Conservation (phyloP, 2,888 invertebrate species). For the Syrphus vitripennis region DNA sequence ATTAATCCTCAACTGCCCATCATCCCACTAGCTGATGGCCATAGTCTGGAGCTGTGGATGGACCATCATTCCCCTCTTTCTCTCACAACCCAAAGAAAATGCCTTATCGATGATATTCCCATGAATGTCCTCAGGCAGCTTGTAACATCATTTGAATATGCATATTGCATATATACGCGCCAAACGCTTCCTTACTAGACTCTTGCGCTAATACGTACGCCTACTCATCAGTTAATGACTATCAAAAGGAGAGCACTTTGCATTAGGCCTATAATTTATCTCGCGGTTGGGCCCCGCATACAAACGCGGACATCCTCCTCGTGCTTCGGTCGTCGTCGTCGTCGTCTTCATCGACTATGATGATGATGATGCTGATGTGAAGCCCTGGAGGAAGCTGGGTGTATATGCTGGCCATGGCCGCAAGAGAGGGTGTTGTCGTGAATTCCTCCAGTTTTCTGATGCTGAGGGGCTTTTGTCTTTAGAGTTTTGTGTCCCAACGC, state of each 20-base stretch:
- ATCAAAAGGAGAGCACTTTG: slow-evolving; percentile 79
- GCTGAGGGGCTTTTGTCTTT: slow-evolving; percentile 30
- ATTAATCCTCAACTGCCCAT: slow-evolving; percentile 63
- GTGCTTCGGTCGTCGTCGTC: neutral
- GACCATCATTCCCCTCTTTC: neutral
- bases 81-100: neutral
- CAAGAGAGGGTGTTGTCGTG: slow-evolving; percentile 52
- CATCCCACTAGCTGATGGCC: slow-evolving; percentile 51
- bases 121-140: slow-evolving; percentile 62
- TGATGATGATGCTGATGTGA: neutral
- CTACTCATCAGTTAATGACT: slow-evolving; percentile 78
- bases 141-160: slow-evolving; percentile 67
- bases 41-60: neutral
- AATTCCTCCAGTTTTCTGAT: slow-evolving; percentile 10
- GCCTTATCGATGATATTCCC: slow-evolving; percentile 66
- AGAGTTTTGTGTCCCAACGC: slow-evolving; percentile 15
- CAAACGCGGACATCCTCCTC: neutral
- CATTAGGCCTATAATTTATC: slow-evolving; percentile 81
- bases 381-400: slow-evolving; percentile 28
- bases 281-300: slow-evolving; percentile 72
- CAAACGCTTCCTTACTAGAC: slow-evolving; percentile 63
- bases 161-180: slow-evolving; percentile 15
- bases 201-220: slow-evolving; percentile 79
- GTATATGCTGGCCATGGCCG: slow-evolving; percentile 19
- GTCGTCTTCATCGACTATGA: too few species aligned